phyloP scores from a whole-genome alignment of 2,888 invertebrate genomes.

The Cephus nigrinus region DNA sequence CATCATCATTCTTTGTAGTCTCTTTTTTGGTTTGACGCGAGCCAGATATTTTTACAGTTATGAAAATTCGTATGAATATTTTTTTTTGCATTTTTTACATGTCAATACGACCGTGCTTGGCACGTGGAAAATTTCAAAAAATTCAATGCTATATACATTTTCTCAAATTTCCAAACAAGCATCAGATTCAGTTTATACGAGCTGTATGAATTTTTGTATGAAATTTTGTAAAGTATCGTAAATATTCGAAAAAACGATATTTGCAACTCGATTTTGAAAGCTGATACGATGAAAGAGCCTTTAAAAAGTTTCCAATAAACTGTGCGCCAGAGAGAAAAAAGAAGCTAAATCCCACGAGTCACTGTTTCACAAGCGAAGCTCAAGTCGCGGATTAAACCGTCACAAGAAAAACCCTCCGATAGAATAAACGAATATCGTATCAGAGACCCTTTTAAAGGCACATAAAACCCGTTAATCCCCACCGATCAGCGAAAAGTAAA shows the following conservation, averaged over 20 bases:
- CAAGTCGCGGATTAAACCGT: slow-evolving; percentile 1
- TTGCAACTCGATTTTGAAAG: not conserved
- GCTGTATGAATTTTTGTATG: not conserved
- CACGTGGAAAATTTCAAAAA: not conserved
- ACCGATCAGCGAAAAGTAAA: not conserved
- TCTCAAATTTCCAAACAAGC: not conserved
- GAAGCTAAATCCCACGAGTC: not conserved
- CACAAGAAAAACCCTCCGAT: not conserved
- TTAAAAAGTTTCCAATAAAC: not conserved
- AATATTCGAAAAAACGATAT: not conserved
- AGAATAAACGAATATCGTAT: not conserved
- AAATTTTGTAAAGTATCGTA: not conserved
- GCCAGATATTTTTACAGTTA: too few relatives aligned
- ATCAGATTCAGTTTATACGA: not conserved
- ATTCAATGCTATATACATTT: not conserved
- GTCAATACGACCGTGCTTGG: not conserved
- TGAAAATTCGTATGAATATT: not conserved
- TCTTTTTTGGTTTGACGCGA: not conserved
- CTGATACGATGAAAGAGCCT: not conserved
- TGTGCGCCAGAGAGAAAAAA: not conserved
- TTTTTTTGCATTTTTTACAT: not conserved
- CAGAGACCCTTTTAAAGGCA: not conserved
- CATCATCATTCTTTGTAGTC: not conserved
- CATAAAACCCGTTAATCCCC: not conserved
- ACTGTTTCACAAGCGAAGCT: slow-evolving; percentile 5